These are phyloP conservation scores for Asteroscopus sphinx DNA, from an alignment of 2,888 invertebrate species.

Conservation along the genomic window DNA sequence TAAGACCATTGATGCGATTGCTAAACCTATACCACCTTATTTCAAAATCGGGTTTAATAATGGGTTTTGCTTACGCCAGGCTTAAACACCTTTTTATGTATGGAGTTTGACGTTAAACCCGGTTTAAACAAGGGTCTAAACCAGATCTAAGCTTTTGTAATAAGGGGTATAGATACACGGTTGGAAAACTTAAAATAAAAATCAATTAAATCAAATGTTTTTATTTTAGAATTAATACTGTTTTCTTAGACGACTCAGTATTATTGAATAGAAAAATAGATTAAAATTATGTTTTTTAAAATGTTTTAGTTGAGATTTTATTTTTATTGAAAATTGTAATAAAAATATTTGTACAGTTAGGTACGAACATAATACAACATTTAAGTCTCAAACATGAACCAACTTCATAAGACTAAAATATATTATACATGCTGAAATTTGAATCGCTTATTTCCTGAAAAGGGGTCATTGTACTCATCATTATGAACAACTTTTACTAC, in stretches of 20 bases:
- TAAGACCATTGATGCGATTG: no score
- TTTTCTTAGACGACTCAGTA: constrained; percentile 1
- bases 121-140: no score
- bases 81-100: no score
- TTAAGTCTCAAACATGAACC: constrained; percentile 28
- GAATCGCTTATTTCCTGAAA: no score
- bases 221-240: constrained; percentile 29
- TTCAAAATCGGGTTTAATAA: no score
- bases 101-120: no score
- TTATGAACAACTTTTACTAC: no score
- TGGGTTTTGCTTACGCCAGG: no score
- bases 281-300: background rate
- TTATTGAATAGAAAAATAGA: background rate
- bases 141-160: no score
- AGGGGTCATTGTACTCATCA: no score
- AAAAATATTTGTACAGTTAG: constrained; percentile 40
- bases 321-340: constrained; percentile 1
- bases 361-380: constrained; percentile 2
- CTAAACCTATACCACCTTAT: no score
- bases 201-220: constrained; percentile 2
- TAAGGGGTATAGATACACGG: no score
- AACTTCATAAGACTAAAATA: constrained; percentile 25
- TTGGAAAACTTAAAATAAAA: constrained; percentile 4
- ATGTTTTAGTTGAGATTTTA: background rate
- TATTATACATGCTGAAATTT: background rate